A percentile compares a stretch with the other conserved stretches of the same genome.
Conservation (phyloP, 2,797 vertebrate genomes). For the Sarcoramphus papa region DNA sequence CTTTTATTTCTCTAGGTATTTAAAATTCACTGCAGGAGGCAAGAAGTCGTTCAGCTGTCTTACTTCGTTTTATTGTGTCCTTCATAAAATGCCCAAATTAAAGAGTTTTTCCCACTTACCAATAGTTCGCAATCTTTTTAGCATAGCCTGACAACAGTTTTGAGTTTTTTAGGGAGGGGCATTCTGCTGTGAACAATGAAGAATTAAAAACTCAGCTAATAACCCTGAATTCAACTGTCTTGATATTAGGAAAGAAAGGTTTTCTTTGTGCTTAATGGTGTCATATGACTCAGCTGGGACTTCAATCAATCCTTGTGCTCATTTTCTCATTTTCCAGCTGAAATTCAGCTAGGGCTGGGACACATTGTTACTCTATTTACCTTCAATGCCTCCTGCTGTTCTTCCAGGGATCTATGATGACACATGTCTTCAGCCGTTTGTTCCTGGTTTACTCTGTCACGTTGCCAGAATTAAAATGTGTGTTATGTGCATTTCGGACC, state of each 20-base stretch:
- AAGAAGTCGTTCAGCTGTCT: neutral
- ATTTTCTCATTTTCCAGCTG: slow-evolving; percentile 11
- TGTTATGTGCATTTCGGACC: neutral
- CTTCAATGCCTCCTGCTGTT: neutral
- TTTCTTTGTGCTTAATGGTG: neutral
- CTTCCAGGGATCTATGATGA: neutral
- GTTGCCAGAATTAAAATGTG: neutral
- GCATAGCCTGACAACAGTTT: neutral
- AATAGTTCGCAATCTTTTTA: neutral
- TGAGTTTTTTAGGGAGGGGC: neutral
- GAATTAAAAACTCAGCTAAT: neutral
- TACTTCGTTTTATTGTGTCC: neutral
- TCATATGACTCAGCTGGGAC: neutral
- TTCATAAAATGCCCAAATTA: neutral
- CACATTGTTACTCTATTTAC: neutral
- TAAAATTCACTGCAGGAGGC: slow-evolving; percentile 20
- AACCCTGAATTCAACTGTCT: neutral
- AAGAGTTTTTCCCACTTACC: neutral
- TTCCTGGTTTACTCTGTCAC: neutral
- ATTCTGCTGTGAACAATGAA: neutral
- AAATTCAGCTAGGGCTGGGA: neutral
- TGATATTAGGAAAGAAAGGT: neutral
- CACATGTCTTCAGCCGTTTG: neutral
- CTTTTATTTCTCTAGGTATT: neutral
- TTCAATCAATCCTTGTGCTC: neutral